Percentiles rank a stretch among this genome's conserved stretches.
phyloP scores from a whole-genome alignment of 1,140 invertebrate genomes.

The Mercenaria mercenaria region DNA sequence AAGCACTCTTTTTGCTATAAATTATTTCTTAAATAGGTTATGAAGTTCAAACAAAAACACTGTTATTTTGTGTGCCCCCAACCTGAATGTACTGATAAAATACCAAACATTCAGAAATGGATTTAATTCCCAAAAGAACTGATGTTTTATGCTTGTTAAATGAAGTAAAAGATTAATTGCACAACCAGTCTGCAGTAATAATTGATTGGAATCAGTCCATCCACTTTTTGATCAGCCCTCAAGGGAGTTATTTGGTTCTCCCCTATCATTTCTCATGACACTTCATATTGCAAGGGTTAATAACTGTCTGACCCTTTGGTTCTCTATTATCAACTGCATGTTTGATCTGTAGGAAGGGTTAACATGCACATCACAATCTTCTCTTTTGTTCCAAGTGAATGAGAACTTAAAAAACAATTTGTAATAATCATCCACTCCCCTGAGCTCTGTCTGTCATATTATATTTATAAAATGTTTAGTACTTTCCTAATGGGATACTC shows the following conservation, averaged over 20 bases:
- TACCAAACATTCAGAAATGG: neutral
- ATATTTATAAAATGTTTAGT: no score
- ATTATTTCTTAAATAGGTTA: no score
- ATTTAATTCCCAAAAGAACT: neutral
- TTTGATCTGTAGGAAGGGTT: neutral
- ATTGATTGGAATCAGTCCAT: neutral
- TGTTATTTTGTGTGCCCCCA: no score
- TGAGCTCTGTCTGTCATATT: no score
- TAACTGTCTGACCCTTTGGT: neutral
- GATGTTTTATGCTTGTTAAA: neutral
- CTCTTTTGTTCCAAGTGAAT: neutral
- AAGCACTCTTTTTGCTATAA: no score
- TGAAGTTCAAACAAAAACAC: no score
- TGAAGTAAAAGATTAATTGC: neutral
- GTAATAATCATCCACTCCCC: no score
- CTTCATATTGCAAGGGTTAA: conserved; percentile 21
- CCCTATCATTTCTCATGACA: conserved; percentile 15
- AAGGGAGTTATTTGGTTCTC: neutral
- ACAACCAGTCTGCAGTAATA: neutral
- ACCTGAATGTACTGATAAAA: no score
- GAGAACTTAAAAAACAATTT: neutral
- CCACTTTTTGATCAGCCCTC: conserved; percentile 6
- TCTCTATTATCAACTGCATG: neutral
- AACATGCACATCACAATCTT: neutral
- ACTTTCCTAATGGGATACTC: no score